Base-by-base conservation (phyloP, 64 coral and sea anemone species). In the Pocillopora verrucosa region DNA sequence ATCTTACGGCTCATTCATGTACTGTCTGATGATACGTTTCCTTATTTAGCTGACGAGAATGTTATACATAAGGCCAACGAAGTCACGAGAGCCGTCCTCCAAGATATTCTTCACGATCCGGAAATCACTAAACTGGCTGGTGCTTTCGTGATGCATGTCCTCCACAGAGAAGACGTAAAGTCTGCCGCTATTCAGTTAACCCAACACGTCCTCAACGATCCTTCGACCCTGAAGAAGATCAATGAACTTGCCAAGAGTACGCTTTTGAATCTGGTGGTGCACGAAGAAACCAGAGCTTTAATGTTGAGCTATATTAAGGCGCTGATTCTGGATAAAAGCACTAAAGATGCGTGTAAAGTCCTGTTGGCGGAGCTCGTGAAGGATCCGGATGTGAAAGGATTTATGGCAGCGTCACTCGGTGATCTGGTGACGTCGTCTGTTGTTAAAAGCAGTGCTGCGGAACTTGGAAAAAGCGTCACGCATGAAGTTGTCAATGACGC, bases 21-120 rank as follows among this genome's bases (percentile, higher is more conserved):
- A 70, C 25, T 30, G 1, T 25, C 19, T 70, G 67, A 30, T 24
- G 22, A 70, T 24, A 69, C n/a, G 56, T 76, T 84, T 86, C 1
- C 16, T 34, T 60, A 45, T 25, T 22, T 59, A 99, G 97, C 93
- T 95, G 97, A 99, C 86, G 93, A 99, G 58, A 93, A 90, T 81
- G 97, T 99, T 14, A 84, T 95, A 25, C 92, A 95, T 15, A 99
- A 99, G 60, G 97, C 94, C 5, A 89, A 99, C 65, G 97, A 93
- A 87, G 93, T 99, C 77, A 99, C 97, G 13, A 95, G 95, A 78
- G 88, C 59, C 11, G 91, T 99, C 24, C 41, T 99, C 22, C 88
- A 99, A 86, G 88, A 95, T 26, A 88, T 99, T 59, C 62, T 95
- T 0, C 92, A 80, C 76, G 94, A 99, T 58, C 91, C 91, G 73